Conservation (phyloP, 2,113 vertebrate species). For the Megaceryle maxima region DNA sequence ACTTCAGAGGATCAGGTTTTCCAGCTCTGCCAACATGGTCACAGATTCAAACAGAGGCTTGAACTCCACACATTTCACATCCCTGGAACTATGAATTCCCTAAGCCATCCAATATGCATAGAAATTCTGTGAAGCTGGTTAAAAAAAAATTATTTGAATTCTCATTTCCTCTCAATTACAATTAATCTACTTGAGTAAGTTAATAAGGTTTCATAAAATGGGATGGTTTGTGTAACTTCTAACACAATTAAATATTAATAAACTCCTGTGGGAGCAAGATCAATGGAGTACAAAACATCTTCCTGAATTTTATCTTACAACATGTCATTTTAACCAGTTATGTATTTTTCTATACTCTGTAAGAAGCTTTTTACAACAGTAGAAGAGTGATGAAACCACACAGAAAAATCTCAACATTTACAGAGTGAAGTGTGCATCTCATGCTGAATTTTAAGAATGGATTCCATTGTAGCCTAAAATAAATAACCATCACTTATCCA, state of each 20-base stretch:
- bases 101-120: neutral
- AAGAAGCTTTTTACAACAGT: neutral
- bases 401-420: neutral
- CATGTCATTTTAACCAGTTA: neutral
- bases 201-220: constrained; percentile 21
- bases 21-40: neutral
- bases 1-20: neutral
- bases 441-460: neutral
- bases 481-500: neutral
- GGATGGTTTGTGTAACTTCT: constrained; percentile 36
- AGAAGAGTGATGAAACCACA: neutral
- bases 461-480: neutral
- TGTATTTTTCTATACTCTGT: neutral
- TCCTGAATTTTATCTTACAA: constrained; percentile 19
- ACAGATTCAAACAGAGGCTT: neutral
- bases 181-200: constrained; percentile 25
- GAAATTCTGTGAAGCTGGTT: neutral
- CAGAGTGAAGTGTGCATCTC: neutral
- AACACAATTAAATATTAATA: constrained; percentile 66
- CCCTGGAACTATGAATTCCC: constrained; percentile 3
- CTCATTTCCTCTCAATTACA: constrained; percentile 31
- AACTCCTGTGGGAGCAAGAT: constrained; percentile 37
- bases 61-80: neutral
- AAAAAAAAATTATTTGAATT: neutral
- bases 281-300: constrained; percentile 25